Evolutionary conservation across 2,113 vertebrate species (phyloP), one percentile per base, ranked within the genome.

Genomic region (Elanoides forficatus): DNA sequence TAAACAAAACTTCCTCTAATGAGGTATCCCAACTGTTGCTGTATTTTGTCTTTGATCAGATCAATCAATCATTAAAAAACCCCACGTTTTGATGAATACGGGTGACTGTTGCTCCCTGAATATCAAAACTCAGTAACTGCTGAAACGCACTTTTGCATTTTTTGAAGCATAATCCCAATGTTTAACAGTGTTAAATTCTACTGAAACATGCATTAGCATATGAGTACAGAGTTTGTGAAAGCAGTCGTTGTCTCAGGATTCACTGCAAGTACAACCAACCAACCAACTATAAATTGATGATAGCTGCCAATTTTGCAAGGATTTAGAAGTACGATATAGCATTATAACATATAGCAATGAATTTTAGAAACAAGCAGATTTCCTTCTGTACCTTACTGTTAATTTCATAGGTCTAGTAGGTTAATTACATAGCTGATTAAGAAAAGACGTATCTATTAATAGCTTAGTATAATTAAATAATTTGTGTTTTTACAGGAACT

Each of bases 271-370:
- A 26, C 72, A 89, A 90, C 81, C 50, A 96, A 71, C 19, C 62
- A 92, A 72, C 29, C 67, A 93, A 81, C 38, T 86, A 67, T 90
- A 78, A 96, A 78, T 36, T 91, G 50, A 56, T 86, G 50, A 79
- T 50, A 93, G 38, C 11, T 67, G 66, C 26, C 60, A 76, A 70
- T 83, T 94, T 80, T 88, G 20, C 55, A 72, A 48, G 15, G 32
- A 67, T 47, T 67, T 67, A 59, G 43, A 83, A 81, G 9, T 34
- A 43, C 52, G 15, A 30, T 74, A 75, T 72, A 85, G 26, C 63
- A 67, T 45, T 63, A 47, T 81, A 48, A 78, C 38, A 67, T 59
- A 68, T 2, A 52, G 29, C 13, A 96, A 59, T 83, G 96, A 78
- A 90, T 90, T 93, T 78, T 47, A 48, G 59, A 93, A 95, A 94